Base-by-base conservation (phyloP, 2,113 vertebrate species). In the Oncorhynchus gorbuscha region DNA sequence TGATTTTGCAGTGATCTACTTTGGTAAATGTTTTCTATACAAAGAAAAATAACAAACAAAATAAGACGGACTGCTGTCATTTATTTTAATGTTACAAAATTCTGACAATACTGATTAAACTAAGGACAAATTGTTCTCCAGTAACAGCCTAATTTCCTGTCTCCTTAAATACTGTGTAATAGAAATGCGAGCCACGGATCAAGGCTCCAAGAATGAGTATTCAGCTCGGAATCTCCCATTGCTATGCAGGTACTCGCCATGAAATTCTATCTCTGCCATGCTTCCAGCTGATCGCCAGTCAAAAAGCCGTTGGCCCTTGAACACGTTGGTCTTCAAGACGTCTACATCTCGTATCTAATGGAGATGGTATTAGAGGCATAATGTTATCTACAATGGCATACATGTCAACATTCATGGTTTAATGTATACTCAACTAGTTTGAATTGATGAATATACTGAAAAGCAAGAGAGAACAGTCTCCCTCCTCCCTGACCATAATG, bases 181-280 rank as follows among this genome's bases (percentile, higher is more conserved):
- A 74, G 28, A 66, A 5, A 51, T 61, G 62, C 24, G 45, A 66
- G 24, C 18, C n/a, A 62, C 2, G 16, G 18, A 76, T 88, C 78
- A 81, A 39, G 64, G 72, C 0, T 7, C 78, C 49, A 93, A 67
- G 67, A 93, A 92, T 1, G 92, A 94, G 85, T 96, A 99, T 79
- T 91, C 89, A 14, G 96, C 97, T 79, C 90, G 91, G 82, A 99
- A 96, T 72, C 79, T 90, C 74, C 83, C 87, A 16, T 11, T 84
- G 0, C 87, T 85, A 55, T 91, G 89, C 82, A 94, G 91, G 83
- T 96, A 93, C 9, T 93, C 94, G 64, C 94, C 94, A 32, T 96
- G 94, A 82, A 99, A 97, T 77, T 99, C 97, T 68, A 99, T 85
- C 87, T 99, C 97, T 0, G 93, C 97, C 83, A 94, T 95, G 83